These are phyloP conservation scores for Cryptocheilus praepositus DNA, from an alignment of 2,888 invertebrate species.

Conservation along the genomic window DNA sequence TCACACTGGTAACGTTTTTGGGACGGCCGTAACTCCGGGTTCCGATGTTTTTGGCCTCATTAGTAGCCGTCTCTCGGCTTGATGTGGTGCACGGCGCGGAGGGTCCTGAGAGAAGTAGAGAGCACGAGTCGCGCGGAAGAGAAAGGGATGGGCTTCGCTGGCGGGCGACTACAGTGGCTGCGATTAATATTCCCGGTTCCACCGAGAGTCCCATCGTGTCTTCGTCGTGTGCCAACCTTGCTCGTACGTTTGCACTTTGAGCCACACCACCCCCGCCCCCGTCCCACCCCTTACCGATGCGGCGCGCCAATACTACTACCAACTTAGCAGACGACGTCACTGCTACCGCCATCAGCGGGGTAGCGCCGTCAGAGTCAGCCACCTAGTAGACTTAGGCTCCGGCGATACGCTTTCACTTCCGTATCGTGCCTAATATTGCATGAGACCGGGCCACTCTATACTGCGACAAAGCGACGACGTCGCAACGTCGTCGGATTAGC, in stretches of 20 bases:
- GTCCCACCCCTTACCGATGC: too few species aligned
- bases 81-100: conserved; percentile 53
- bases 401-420: too few species aligned
- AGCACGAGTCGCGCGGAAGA: conserved; percentile 22
- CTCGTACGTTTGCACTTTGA: conserved; percentile 48
- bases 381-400: conserved; percentile 16
- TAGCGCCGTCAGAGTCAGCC: conserved; percentile 5
- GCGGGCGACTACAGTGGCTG: conserved; percentile 60
- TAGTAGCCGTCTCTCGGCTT: conserved; percentile 65
- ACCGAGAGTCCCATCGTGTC: conserved; percentile 49
- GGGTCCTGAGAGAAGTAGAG: conserved; percentile 39
- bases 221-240: background rate
- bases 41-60: conserved; percentile 70
- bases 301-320: conserved; percentile 24
- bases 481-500: too few species aligned
- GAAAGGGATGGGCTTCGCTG: conserved; percentile 24
- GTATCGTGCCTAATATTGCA: too few species aligned
- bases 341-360: too few species aligned
- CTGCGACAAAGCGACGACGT: conserved; percentile 2
- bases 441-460: conserved; percentile 3
- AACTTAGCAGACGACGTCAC: background rate
- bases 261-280: conserved; percentile 8
- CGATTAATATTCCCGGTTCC: conserved; percentile 68
- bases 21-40: conserved; percentile 64
- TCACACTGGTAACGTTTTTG: conserved; percentile 69